Percentiles rank a stretch among this genome's conserved stretches.
Evolutionary conservation across 2,888 invertebrate genomes (phyloP).

Genomic region (Melieria omissa): DNA sequence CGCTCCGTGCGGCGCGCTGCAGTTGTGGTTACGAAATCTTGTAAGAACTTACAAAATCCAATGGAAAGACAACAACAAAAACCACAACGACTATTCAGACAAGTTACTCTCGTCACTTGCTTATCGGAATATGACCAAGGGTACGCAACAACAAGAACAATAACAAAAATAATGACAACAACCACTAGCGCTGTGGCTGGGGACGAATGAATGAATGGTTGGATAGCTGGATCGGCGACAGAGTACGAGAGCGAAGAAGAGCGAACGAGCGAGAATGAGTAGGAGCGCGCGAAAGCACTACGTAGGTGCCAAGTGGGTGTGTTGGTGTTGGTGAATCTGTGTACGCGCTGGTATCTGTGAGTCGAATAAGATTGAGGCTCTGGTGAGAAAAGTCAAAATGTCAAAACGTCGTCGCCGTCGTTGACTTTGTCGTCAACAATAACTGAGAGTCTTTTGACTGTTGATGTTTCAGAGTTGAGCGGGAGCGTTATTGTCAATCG

Average conservation of each 20-base stretch:
- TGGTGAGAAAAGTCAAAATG: constrained; percentile 30
- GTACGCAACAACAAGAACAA: not conserved
- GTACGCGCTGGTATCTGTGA: too few species aligned
- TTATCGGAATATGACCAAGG: not conserved
- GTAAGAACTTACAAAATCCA: constrained; percentile 37
- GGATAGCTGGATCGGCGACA: not conserved
- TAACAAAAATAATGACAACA: not conserved
- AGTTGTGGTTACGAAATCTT: constrained; percentile 36
- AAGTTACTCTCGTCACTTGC: constrained; percentile 6
- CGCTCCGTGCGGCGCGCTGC: constrained; percentile 16
- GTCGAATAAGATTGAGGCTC: too few species aligned
- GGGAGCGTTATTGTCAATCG: too few species aligned
- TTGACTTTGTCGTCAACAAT: constrained; percentile 20
- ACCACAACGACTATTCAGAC: not conserved
- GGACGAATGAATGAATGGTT: constrained; percentile 8
- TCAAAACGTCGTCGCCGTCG: not conserved
- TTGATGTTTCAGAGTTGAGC: constrained; percentile 5
- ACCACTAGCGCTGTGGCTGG: not conserved
- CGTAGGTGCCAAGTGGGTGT: too few species aligned
- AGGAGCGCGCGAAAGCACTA: not conserved
- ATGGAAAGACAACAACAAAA: constrained; percentile 24
- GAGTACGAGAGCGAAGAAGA: not conserved
- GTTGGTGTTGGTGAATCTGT: too few species aligned
- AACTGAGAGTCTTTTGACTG: constrained; percentile 22
- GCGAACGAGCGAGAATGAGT: not conserved